phyloP scores from a whole-genome alignment of 2,888 invertebrate species.

The Trichopria drosophilae region DNA sequence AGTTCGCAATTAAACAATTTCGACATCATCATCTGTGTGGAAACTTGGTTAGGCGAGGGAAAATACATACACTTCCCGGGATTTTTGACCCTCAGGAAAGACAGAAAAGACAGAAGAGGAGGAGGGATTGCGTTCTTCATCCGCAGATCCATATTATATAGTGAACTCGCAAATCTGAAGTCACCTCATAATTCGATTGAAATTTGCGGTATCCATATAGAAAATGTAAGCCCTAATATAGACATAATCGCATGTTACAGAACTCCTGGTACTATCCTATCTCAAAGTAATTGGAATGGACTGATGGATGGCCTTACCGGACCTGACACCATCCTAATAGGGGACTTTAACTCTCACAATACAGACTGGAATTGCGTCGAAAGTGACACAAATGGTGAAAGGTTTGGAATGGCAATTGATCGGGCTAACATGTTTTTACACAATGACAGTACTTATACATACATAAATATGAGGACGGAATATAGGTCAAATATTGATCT shows the following conservation, averaged over 20 bases:
- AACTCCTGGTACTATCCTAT: background rate
- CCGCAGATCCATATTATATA: slow-evolving; percentile 2
- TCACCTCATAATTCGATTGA: slow-evolving; percentile 2
- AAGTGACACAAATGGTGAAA: slow-evolving; percentile 10
- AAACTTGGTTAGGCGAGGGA: slow-evolving; percentile 2
- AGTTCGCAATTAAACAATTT: background rate
- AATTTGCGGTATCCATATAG: slow-evolving; percentile 8
- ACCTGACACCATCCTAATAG: background rate
- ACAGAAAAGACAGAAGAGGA: background rate
- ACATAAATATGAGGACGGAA: background rate
- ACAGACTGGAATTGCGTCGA: slow-evolving; percentile 14
- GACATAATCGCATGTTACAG: slow-evolving; percentile 14
- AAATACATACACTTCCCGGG: slow-evolving; percentile 3
- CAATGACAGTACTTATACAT: background rate
- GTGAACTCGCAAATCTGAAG: slow-evolving; percentile 3
- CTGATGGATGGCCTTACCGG: slow-evolving; percentile 3
- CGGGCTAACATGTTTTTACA: background rate
- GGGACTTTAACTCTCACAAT: slow-evolving; percentile 21
- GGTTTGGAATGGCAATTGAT: background rate
- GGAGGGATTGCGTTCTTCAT: slow-evolving; percentile 19
- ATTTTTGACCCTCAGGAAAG: background rate
- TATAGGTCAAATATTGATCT: slow-evolving; percentile 9
- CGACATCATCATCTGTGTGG: slow-evolving; percentile 12
- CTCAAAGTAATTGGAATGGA: slow-evolving; percentile 12
- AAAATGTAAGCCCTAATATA: background rate